These are phyloP conservation scores for Lepetodrilus schrolli DNA, from an alignment of 2,888 invertebrate species.

Conservation along the genomic window DNA sequence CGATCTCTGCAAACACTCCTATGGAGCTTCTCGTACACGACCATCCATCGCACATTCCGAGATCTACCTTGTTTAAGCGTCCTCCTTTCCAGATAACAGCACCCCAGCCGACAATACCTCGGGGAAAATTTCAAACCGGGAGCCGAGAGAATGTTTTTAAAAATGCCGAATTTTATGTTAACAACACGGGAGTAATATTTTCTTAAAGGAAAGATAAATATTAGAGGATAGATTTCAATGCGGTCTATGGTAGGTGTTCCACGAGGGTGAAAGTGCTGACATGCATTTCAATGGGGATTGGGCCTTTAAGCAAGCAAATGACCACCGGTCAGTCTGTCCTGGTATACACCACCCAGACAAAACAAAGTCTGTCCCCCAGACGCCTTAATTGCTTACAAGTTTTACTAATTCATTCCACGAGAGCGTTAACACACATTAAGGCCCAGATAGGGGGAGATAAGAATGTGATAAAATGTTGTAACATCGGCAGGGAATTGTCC, in stretches of 20 bases:
- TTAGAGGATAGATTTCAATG: too few relatives aligned
- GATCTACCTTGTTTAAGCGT: background rate
- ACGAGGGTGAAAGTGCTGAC: too few relatives aligned
- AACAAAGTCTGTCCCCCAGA: constrained; percentile 12
- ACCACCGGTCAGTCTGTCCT: too few relatives aligned
- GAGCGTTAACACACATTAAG: constrained; percentile 9
- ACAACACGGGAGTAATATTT: constrained; percentile 1
- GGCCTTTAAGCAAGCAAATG: too few relatives aligned
- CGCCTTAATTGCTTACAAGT: background rate
- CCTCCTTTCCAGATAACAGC: background rate
- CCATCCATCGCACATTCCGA: too few relatives aligned
- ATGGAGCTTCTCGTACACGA: too few relatives aligned
- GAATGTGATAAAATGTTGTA: background rate
- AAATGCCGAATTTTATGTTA: background rate
- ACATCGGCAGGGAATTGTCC: background rate
- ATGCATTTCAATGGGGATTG: too few relatives aligned
- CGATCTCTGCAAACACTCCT: too few relatives aligned
- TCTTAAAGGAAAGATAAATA: background rate
- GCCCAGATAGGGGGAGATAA: background rate
- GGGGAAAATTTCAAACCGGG: background rate
- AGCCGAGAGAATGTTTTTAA: background rate
- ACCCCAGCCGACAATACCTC: background rate
- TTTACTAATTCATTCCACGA: background rate
- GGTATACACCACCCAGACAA: background rate
- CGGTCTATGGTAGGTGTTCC: too few relatives aligned